Base-by-base conservation (phyloP, 2,888 invertebrate species). In the Icerya purchasi region DNA sequence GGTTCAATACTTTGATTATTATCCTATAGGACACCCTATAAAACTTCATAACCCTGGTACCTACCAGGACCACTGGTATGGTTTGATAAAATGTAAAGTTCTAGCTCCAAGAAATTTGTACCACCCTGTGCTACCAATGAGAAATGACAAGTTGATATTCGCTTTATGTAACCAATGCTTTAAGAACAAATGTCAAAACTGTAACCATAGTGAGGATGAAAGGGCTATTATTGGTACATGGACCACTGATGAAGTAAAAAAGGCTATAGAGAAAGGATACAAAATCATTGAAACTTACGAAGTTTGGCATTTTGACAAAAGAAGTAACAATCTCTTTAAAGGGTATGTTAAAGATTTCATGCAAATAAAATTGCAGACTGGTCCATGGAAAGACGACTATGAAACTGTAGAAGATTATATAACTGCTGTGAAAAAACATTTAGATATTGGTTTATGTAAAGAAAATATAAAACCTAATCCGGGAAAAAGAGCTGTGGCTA, bases 61-160 rank as follows among this genome's bases (percentile, higher is more conserved):
- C 54, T 64, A 64, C 61, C 58, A 66, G 61, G 50, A 63, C 56
- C 53, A 62, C n/a, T 65, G 64, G 64, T 66, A 62, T 61, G 65
- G 65, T 54, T 61, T 66, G 57, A 62, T 65, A 57, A 65, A 64
- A 61, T 65, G 63, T 61, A 61, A 61, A 61, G 61, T 64, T 56
- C 54, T 64, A 60, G 58, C 64, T 50, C 64, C 64, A 50, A 61
- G 53, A 36, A 53, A 57, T 56, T 61, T 65, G 22, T 66, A 65
- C 60, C 63, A 65, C 53, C 65, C 61, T 52, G 58, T 61, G 21
- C 22, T 61, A 10, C 61, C 57, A n/a, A 58, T n/a, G 53, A n/a
- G n/a, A n/a, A n/a, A 36, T 19, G 53, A 58, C 3, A 60, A 60
- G 51, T 53, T 60, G 36, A 14, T 56, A 50, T 61, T 61, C 21